phyloP scores from a whole-genome alignment of 2,797 vertebrate genomes.

The Scolopax rusticola region DNA sequence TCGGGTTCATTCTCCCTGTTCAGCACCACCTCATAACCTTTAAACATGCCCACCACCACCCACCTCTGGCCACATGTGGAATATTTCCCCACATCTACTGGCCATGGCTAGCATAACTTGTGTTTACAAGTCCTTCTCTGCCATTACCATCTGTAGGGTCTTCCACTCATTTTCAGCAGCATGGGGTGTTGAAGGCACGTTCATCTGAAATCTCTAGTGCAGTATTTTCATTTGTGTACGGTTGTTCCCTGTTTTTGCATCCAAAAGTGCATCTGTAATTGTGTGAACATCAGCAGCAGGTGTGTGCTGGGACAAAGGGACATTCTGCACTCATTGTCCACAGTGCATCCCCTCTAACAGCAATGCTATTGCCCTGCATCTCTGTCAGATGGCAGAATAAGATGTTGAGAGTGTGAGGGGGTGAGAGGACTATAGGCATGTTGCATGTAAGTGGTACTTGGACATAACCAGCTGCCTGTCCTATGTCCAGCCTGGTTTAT shows the following conservation, averaged over 20 bases:
- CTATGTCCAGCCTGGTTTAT: background rate
- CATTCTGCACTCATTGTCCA: background rate
- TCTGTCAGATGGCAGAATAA: background rate
- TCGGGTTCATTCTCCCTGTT: background rate
- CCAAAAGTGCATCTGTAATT: background rate
- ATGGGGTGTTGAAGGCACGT: background rate
- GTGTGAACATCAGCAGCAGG: background rate
- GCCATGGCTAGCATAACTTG: background rate
- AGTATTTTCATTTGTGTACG: background rate
- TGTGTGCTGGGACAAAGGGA: background rate
- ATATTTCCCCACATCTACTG: background rate
- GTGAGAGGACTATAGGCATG: background rate
- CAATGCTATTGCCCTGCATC: accelerated
- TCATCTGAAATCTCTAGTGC: background rate
- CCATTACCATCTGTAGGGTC: background rate
- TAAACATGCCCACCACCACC: background rate
- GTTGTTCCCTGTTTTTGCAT: background rate
- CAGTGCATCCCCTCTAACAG: background rate
- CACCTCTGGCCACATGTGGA: background rate
- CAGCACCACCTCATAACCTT: background rate
- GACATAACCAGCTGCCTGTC: background rate
- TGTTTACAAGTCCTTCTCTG: background rate
- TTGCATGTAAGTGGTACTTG: background rate
- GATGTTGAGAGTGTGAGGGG: background rate
- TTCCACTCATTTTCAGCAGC: background rate